Evolutionary conservation across 2,888 invertebrate species (phyloP).

Genomic region (Adelphocoris suturalis): DNA sequence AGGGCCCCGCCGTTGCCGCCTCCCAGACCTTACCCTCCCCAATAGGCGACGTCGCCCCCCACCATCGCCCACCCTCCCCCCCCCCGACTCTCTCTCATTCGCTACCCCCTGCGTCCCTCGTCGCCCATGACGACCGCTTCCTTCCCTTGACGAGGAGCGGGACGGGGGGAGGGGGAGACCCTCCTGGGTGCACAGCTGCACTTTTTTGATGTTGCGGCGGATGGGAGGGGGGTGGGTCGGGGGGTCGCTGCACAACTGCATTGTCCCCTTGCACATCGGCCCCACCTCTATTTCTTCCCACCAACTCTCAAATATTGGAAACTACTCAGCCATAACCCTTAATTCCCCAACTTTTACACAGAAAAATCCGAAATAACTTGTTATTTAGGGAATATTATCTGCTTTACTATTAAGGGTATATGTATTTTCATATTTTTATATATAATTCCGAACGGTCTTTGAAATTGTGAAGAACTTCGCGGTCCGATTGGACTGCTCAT

Average conservation of each 20-base stretch:
- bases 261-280: slow-evolving; percentile 40
- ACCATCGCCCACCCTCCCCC: slow-evolving; percentile 29
- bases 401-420: too few species aligned
- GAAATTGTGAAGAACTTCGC: too few species aligned
- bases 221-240: not conserved
- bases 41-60: slow-evolving; percentile 60
- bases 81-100: not conserved
- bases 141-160: slow-evolving; percentile 43
- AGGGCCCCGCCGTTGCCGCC: slow-evolving; percentile 63
- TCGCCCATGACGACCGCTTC: slow-evolving; percentile 41
- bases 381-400: too few species aligned
- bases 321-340: not conserved
- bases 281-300: not conserved
- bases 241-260: slow-evolving; percentile 60
- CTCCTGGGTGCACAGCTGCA: slow-evolving; percentile 64
- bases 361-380: not conserved
- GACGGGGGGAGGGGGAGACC: slow-evolving; percentile 3
- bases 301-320: not conserved
- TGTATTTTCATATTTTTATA: too few species aligned
- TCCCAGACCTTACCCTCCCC: slow-evolving; percentile 62
- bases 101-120: not conserved
- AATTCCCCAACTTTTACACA: not conserved
- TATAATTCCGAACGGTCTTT: too few species aligned
- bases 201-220: slow-evolving; percentile 52
- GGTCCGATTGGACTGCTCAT: too few species aligned